Conservation (phyloP, 2,888 invertebrate genomes). For the Troilus luridus region DNA sequence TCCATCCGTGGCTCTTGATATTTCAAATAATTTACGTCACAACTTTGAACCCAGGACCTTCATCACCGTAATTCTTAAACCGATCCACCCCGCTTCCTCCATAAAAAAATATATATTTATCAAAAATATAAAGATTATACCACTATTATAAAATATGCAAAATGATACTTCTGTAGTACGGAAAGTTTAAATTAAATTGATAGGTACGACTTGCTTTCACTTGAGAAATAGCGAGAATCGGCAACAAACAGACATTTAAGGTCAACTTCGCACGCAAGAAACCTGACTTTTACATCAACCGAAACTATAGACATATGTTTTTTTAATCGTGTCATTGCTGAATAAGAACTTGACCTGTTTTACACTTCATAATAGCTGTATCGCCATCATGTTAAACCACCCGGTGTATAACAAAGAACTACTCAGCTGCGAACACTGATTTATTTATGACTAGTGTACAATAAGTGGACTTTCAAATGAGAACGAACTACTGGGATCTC, state of each 20-base stretch:
- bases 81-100: too few relatives aligned
- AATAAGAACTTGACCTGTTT: not conserved
- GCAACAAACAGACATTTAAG: slow-evolving; percentile 1
- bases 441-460: not conserved
- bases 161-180: too few relatives aligned
- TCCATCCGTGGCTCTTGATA: too few relatives aligned
- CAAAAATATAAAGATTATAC: too few relatives aligned
- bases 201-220: not conserved
- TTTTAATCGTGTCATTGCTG: slow-evolving; percentile 18
- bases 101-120: too few relatives aligned
- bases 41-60: too few relatives aligned
- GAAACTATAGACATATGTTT: slow-evolving; percentile 4
- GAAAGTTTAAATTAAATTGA: not conserved
- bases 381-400: not conserved
- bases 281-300: not conserved
- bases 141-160: too few relatives aligned
- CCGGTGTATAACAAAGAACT: not conserved
- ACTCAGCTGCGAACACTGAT: not conserved
- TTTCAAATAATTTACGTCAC: too few relatives aligned
- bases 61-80: too few relatives aligned
- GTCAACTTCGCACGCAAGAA: not conserved
- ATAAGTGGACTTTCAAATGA: not conserved
- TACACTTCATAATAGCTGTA: not conserved
- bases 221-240: slow-evolving; percentile 9
- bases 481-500: not conserved